Conservation (phyloP, 53 echinoderm and acorn worm species). For the Paracentrotus lividus region DNA sequence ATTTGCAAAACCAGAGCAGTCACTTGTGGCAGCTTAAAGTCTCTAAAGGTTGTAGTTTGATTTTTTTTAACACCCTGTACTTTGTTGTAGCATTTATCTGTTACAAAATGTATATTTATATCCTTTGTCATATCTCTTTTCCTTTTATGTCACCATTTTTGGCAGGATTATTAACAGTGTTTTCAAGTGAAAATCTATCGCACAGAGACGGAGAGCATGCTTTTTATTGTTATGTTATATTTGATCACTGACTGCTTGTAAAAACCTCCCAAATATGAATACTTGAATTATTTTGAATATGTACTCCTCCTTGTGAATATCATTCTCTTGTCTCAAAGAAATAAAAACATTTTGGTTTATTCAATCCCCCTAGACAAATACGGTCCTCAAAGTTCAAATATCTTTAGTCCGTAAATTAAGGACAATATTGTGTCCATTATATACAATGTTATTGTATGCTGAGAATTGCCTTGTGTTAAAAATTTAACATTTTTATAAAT, state of each 20-base stretch:
- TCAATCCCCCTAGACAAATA: neutral
- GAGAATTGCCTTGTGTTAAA: conserved; percentile 15
- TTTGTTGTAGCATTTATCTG: neutral
- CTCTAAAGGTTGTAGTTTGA: conserved; percentile 42
- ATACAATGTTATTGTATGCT: neutral
- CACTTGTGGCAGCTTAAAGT: conserved; percentile 55
- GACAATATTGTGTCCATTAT: neutral
- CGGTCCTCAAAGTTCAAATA: neutral
- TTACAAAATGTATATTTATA: neutral
- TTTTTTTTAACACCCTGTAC: neutral
- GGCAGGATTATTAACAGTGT: neutral
- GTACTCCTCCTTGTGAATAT: neutral
- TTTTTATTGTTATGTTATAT: no score
- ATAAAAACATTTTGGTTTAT: neutral
- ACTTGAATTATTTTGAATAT: neutral
- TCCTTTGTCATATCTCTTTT: neutral
- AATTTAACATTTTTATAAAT: conserved; percentile 16
- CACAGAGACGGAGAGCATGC: no score
- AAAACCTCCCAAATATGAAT: neutral
- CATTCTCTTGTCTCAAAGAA: neutral
- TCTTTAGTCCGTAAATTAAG: neutral
- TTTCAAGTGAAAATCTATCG: no score
- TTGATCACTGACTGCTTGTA: no score
- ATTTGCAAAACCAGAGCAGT: conserved; percentile 68
- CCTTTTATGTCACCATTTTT: neutral